phyloP scores from a whole-genome alignment of 2,888 invertebrate genomes.

The Anoplius nigerrimus region DNA sequence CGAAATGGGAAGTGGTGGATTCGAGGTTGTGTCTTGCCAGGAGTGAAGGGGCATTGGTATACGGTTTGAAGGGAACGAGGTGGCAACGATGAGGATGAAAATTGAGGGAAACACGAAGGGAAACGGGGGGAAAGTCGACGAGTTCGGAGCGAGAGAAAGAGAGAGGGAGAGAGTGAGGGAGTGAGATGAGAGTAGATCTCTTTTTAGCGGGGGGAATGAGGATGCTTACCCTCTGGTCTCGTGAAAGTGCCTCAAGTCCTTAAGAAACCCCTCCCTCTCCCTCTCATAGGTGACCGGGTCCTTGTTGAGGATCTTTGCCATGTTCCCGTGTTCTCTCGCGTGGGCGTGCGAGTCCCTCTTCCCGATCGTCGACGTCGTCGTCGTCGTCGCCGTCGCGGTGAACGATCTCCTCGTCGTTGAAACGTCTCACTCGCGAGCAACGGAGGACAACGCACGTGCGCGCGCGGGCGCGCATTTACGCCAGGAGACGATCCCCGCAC shows the following conservation, averaged over 20 bases:
- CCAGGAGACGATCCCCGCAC: conserved; percentile 32
- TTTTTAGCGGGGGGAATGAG: not conserved
- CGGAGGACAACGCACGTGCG: conserved; percentile 55
- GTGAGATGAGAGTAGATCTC: too few species aligned
- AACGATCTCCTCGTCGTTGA: too few species aligned
- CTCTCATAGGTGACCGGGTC: conserved; percentile 85
- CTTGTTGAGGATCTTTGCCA: conserved; percentile 82
- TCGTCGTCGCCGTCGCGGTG: too few species aligned
- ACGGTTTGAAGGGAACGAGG: too few species aligned
- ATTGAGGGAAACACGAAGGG: not conserved
- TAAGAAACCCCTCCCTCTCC: conserved; percentile 87
- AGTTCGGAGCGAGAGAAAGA: not conserved
- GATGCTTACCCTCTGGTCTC: conserved; percentile 90
- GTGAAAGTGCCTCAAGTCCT: conserved; percentile 93
- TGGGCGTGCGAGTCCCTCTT: conserved; percentile 40
- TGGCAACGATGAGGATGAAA: too few species aligned
- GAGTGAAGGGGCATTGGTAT: too few species aligned
- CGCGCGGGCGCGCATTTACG: conserved; percentile 60
- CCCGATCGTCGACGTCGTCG: too few species aligned
- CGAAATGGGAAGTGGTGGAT: not conserved
- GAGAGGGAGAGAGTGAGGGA: not conserved
- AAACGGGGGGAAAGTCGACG: not conserved
- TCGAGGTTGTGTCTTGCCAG: not conserved
- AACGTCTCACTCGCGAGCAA: conserved; percentile 21
- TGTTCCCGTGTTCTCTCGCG: conserved; percentile 70